These are phyloP conservation scores for Drosophila siamana DNA, from an alignment of 2,888 invertebrate species.

Conservation along the genomic window DNA sequence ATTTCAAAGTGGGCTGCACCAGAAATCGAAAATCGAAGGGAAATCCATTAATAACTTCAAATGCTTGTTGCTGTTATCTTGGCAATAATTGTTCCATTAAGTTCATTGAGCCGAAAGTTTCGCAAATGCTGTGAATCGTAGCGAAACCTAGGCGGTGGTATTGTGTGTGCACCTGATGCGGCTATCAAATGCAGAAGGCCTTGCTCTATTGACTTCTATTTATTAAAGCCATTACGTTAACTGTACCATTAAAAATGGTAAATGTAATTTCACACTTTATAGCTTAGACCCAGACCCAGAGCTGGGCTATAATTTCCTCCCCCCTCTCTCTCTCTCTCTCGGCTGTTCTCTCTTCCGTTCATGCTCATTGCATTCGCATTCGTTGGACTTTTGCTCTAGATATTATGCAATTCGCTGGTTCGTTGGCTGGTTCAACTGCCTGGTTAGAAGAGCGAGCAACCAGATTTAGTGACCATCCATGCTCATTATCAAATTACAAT, in stretches of 20 bases:
- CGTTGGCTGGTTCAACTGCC: slow-evolving; percentile 10
- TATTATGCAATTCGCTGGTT: slow-evolving; percentile 50
- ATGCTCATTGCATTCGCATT: slow-evolving; percentile 1
- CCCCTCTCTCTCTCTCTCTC: background rate
- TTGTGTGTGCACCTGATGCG: background rate
- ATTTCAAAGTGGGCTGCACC: background rate
- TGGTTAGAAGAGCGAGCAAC: slow-evolving; percentile 14
- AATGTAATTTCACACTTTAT: slow-evolving; percentile 53
- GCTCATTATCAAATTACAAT: slow-evolving; percentile 76
- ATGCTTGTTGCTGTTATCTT: background rate
- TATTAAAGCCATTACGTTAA: slow-evolving; percentile 47
- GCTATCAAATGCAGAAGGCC: slow-evolving; percentile 24
- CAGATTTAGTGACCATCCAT: slow-evolving; percentile 30
- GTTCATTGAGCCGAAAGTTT: background rate
- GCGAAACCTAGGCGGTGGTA: background rate
- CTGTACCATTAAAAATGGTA: slow-evolving; percentile 29
- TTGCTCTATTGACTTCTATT: slow-evolving; percentile 34
- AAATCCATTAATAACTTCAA: slow-evolving; percentile 1
- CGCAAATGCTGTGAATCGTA: background rate
- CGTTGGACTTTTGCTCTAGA: slow-evolving; percentile 39
- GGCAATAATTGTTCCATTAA: slow-evolving; percentile 5
- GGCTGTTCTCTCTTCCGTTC: background rate
- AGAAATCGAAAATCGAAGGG: background rate
- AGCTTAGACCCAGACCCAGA: slow-evolving; percentile 1
- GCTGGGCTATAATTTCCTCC: slow-evolving; percentile 17